A percentile compares a stretch with the other conserved stretches of the same genome.
phyloP scores from a whole-genome alignment of 2,797 vertebrate species.

The Gallinago solitaria region DNA sequence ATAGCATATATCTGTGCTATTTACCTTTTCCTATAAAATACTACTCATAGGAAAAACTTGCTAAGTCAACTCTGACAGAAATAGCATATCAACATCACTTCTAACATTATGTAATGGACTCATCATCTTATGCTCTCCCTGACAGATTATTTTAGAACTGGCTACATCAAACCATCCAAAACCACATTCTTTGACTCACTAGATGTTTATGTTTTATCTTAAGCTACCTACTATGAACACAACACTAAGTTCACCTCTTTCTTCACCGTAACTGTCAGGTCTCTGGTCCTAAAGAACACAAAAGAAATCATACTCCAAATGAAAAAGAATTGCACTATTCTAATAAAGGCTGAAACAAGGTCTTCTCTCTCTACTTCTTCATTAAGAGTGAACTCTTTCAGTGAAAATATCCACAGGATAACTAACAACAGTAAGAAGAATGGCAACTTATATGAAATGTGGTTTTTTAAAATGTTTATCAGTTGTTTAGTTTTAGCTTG shows the following conservation, averaged over 20 bases:
- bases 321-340: neutral
- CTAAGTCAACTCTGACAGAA: constrained; percentile 38
- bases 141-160: constrained; percentile 21
- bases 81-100: constrained; percentile 22
- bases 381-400: neutral
- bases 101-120: constrained; percentile 8
- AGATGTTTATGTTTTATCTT: neutral
- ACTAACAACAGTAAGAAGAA: neutral
- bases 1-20: neutral
- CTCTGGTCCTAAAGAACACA: neutral
- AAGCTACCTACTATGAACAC: neutral
- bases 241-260: neutral
- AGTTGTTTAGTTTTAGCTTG: neutral
- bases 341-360: neutral
- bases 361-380: neutral
- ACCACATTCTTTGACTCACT: neutral
- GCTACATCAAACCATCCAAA: constrained; percentile 22
- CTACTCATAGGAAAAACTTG: constrained; percentile 19
- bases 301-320: neutral
- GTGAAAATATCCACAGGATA: neutral
- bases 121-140: neutral
- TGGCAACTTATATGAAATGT: neutral
- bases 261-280: neutral
- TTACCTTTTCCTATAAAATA: constrained; percentile 39
- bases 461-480: neutral